Percentiles rank a stretch among this genome's conserved stretches.
phyloP scores from a whole-genome alignment of 2,888 invertebrate genomes.

The Eugnorisma glareosa region DNA sequence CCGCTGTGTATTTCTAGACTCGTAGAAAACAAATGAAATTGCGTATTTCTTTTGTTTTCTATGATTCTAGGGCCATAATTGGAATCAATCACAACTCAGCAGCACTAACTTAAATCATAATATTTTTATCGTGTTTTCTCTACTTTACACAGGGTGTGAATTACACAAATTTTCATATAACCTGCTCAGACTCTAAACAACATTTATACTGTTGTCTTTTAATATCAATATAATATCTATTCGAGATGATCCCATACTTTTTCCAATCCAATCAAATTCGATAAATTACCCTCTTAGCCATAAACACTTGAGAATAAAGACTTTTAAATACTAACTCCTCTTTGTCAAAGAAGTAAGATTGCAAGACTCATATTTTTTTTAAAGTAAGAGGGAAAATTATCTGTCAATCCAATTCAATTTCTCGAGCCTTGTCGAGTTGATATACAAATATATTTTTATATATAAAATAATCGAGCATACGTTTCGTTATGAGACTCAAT shows the following conservation, averaged over 20 bases:
- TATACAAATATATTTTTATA: slow-evolving; percentile 16
- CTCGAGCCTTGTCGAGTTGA: slow-evolving; percentile 1
- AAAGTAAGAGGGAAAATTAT: slow-evolving; percentile 15
- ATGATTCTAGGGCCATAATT: background rate
- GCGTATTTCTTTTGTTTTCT: background rate
- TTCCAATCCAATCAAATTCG: background rate
- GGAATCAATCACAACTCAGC: background rate
- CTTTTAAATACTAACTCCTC: background rate
- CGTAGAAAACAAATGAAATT: background rate
- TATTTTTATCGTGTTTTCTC: background rate
- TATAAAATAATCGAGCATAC: background rate
- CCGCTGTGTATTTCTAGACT: background rate
- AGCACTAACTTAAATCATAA: background rate
- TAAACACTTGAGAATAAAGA: slow-evolving; percentile 8
- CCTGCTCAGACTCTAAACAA: slow-evolving; percentile 15
- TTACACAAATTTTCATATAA: slow-evolving; percentile 14
- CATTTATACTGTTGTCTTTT: slow-evolving; percentile 21
- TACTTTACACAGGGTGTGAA: slow-evolving; percentile 2
- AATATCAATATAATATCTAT: slow-evolving; percentile 33
- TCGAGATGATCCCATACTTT: slow-evolving; percentile 22
- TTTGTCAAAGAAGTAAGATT: background rate
- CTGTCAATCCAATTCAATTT: background rate
- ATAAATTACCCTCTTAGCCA: slow-evolving; percentile 19
- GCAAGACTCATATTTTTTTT: background rate
- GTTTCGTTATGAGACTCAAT: slow-evolving; percentile 4